Base-by-base conservation (phyloP, 2,797 vertebrate species). In the Lepilemur ruficaudatus region DNA sequence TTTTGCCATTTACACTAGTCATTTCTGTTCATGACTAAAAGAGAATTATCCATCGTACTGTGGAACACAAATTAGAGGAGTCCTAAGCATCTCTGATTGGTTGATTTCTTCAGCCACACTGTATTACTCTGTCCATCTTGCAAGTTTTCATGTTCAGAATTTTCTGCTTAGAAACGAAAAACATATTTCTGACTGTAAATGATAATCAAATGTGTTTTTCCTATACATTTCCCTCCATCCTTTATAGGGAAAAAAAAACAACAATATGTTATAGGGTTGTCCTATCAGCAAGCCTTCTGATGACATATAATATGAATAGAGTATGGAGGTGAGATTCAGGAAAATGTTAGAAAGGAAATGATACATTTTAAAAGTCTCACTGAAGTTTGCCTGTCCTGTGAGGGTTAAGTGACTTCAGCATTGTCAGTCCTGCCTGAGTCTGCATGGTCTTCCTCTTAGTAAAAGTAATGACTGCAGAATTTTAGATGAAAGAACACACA, bases 121-220 rank as follows among this genome's bases (percentile, higher is more conserved):
- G 28, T 35, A 41, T 96, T 76, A 78, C 18, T 78, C 15, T 80
- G 30, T 85, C 43, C 22, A 6, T 72, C 41, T 35, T 63, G 12
- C 12, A 75, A 82, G 69, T 18, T 41, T 93, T 70, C 94, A 32
- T 93, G 70, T 91, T 95, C 61, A 76, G 78, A 93, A 87, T 93
- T 96, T 79, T 38, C 86, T 76, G 59, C 72, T 72, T 94, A 59
- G 61, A 89, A 94, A 91, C 65, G 57, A 94, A 94, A 86, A 83
- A 28, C 28, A 20, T 35, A 1, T 46, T 95, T 35, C 38, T 70
- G 52, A 35, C 12, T 48, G 6, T 75, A 79, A 69, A 52, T 72
- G 20, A 63, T 78, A 48, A 92, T 65, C 25, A 50, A 48, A 20
- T 65, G 12, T 69, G 11, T 28, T 91, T 95, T 92, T 72, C 52